A percentile compares a stretch with the other conserved stretches of the same genome.
These are phyloP conservation scores for Gnathonemus longibarbis DNA, from an alignment of 2,113 vertebrate genomes.

Conservation along the genomic window DNA sequence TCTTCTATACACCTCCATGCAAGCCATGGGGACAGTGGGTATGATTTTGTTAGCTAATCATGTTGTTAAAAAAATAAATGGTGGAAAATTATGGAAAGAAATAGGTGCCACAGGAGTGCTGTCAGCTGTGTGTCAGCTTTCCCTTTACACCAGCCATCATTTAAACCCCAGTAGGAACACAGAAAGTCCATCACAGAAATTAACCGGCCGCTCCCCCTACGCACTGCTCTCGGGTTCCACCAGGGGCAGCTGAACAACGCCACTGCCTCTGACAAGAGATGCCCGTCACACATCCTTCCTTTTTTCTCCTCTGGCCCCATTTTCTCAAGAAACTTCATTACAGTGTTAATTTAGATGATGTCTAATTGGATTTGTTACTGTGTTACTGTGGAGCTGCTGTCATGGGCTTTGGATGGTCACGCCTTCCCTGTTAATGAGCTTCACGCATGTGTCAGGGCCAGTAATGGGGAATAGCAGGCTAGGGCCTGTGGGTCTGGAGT, in stretches of 20 bases:
- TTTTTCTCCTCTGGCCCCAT: slow-evolving; percentile 20
- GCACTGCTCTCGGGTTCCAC: background rate
- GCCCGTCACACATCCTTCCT: slow-evolving; percentile 19
- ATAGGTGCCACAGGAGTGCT: background rate
- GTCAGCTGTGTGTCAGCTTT: background rate
- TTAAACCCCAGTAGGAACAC: background rate
- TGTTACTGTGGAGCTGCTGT: background rate
- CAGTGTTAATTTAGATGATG: slow-evolving; percentile 27
- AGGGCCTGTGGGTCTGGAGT: background rate
- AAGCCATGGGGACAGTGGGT: background rate
- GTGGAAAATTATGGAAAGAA: background rate
- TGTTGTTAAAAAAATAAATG: background rate
- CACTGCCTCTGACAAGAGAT: background rate
- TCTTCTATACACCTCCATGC: background rate
- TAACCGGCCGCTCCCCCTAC: background rate
- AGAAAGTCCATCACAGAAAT: background rate
- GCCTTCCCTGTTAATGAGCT: slow-evolving; percentile 27
- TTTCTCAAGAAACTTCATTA: slow-evolving; percentile 29
- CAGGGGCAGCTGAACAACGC: background rate
- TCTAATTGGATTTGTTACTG: slow-evolving; percentile 35
- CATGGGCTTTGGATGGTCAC: slow-evolving; percentile 14
- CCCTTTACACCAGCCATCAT: background rate
- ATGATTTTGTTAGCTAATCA: background rate
- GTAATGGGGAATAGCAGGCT: slow-evolving; percentile 16
- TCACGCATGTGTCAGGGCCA: slow-evolving; percentile 13